phyloP scores from a whole-genome alignment of 2,888 invertebrate species.

The Euclidia mi region DNA sequence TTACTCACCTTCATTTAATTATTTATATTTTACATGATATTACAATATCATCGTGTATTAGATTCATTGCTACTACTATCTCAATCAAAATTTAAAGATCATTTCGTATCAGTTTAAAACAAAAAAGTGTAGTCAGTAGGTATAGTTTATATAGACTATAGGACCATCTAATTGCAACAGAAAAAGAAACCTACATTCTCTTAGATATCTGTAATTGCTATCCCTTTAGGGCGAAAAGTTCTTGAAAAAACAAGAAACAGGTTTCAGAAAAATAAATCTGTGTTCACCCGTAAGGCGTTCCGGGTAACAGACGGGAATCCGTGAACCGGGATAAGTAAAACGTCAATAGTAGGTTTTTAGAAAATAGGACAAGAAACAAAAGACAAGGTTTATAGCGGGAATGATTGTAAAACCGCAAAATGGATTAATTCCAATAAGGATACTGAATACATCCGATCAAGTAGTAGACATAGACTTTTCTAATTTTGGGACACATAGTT shows the following conservation, averaged over 20 bases:
- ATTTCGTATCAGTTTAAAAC: too few relatives aligned
- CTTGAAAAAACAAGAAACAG: constrained; percentile 26
- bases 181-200: too few relatives aligned
- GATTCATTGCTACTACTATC: too few relatives aligned
- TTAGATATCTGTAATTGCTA: constrained; percentile 9
- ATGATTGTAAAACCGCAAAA: neutral
- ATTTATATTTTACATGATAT: too few relatives aligned
- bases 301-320: constrained; percentile 33
- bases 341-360: constrained; percentile 52
- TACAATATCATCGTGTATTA: too few relatives aligned
- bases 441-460: neutral
- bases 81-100: too few relatives aligned
- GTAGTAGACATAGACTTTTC: neutral
- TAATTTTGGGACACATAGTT: neutral
- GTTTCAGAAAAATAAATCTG: constrained; percentile 41
- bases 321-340: constrained; percentile 39
- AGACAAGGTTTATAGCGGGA: neutral
- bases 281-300: constrained; percentile 34
- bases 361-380: too few relatives aligned
- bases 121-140: too few relatives aligned
- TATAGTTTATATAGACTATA: too few relatives aligned
- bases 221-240: constrained; percentile 33
- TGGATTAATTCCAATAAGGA: neutral
- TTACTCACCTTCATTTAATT: too few relatives aligned
- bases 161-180: too few relatives aligned